phyloP scores from a whole-genome alignment of 2,113 vertebrate genomes.

The Python bivittatus region DNA sequence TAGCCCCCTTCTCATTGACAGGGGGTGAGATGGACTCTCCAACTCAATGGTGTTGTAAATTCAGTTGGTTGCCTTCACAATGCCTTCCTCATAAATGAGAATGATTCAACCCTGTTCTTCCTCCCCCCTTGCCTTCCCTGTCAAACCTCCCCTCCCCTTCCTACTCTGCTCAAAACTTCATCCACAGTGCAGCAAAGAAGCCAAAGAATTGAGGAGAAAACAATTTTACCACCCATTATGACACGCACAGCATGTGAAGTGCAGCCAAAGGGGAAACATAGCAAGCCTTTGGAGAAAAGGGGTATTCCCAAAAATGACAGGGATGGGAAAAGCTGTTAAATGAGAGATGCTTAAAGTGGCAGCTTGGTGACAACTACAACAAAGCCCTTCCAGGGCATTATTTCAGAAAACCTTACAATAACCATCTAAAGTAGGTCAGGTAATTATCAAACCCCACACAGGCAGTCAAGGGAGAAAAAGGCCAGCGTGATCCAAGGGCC shows the following conservation, averaged over 20 bases:
- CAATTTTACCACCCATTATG: conserved; percentile 70
- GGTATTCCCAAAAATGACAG: conserved; percentile 46
- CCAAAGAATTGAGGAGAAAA: conserved; percentile 55
- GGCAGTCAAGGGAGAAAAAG: background rate
- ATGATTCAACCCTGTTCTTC: conserved; percentile 66
- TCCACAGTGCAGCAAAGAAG: conserved; percentile 21
- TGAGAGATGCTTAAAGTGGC: background rate
- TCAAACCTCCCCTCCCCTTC: background rate
- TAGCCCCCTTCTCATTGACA: conserved; percentile 71
- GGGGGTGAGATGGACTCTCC: conserved; percentile 81
- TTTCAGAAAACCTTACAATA: background rate
- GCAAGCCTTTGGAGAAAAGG: conserved; percentile 19
- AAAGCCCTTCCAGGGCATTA: background rate
- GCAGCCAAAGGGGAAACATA: conserved; percentile 60
- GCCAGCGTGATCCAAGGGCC: background rate
- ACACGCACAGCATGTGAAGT: conserved; percentile 54
- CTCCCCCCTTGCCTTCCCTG: background rate
- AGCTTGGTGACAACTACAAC: background rate
- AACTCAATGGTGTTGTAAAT: conserved; percentile 80
- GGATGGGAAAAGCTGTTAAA: conserved; percentile 45
- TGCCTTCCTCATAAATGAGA: conserved; percentile 72
- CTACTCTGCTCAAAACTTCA: background rate
- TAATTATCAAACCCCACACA: background rate
- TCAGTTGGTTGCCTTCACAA: conserved; percentile 77
- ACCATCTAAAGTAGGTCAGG: background rate